A percentile compares a stretch with the other conserved stretches of the same genome.
Evolutionary conservation across 2,113 vertebrate species (phyloP).

Genomic region (Anolis carolinensis): DNA sequence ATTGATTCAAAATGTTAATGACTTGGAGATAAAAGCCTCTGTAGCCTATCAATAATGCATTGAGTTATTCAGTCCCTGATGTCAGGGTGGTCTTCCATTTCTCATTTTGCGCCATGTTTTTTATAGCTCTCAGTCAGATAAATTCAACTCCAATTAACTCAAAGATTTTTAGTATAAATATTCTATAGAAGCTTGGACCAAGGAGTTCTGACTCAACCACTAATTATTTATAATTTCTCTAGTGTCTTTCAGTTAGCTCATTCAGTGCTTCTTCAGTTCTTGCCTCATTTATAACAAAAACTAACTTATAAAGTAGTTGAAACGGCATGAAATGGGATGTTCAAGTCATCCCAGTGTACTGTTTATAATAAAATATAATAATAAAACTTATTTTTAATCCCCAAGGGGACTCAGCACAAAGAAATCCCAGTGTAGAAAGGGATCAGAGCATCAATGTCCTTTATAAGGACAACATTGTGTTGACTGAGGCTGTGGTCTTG

Average conservation of each 20-base stretch:
- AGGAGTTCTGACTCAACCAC: background rate
- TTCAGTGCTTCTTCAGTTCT: conserved; percentile 4
- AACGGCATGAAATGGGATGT: background rate
- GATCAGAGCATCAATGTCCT: background rate
- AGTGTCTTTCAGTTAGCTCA: background rate
- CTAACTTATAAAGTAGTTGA: background rate
- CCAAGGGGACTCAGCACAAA: background rate
- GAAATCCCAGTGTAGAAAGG: background rate
- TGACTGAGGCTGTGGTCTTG: background rate
- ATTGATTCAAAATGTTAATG: conserved; percentile 38
- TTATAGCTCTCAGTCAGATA: conserved; percentile 21
- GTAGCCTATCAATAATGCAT: background rate
- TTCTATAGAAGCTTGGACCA: conserved; percentile 28
- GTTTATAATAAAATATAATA: too few species aligned
- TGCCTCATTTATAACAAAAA: conserved; percentile 12
- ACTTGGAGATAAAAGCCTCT: conserved; percentile 19
- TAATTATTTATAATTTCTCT: conserved; percentile 10
- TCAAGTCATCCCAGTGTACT: background rate
- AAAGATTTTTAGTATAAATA: conserved; percentile 40
- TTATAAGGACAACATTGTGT: too few species aligned
- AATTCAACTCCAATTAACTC: conserved; percentile 36
- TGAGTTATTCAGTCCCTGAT: background rate
- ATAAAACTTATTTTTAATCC: too few species aligned
- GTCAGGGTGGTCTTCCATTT: background rate
- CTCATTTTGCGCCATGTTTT: conserved; percentile 2